These are phyloP conservation scores for Calosoma granatense DNA, from an alignment of 1,140 invertebrate genomes.

Conservation along the genomic window DNA sequence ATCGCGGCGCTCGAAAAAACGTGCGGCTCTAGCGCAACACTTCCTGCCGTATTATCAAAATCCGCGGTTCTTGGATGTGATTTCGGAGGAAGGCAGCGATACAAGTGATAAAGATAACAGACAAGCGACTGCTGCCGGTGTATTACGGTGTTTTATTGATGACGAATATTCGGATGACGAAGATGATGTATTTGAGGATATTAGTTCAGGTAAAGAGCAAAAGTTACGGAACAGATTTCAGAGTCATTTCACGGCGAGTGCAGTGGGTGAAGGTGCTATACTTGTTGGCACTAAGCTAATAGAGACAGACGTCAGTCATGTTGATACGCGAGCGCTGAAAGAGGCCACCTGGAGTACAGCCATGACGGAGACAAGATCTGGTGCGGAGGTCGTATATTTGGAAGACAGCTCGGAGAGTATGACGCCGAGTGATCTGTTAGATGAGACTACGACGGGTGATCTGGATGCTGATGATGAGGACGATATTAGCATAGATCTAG, in stretches of 20 bases:
- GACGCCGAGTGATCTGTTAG: constrained; percentile 11
- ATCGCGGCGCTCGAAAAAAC: constrained; percentile 40
- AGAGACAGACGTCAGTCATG: no score
- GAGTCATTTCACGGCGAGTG: background rate
- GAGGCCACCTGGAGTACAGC: constrained; percentile 10
- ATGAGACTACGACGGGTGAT: constrained; percentile 10
- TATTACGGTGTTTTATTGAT: background rate
- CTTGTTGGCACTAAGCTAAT: constrained; percentile 23
- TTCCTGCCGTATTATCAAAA: constrained; percentile 40
- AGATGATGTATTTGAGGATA: constrained; percentile 9
- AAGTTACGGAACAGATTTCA: background rate
- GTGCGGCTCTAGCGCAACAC: constrained; percentile 43
- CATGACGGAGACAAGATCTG: constrained; percentile 13
- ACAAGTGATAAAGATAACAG: constrained; percentile 35
- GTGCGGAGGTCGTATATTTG: constrained; percentile 22
- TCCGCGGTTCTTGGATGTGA: constrained; percentile 52
- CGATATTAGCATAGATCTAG: background rate
- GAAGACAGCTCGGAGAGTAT: constrained; percentile 18
- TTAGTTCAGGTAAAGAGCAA: no score
- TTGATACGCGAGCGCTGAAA: constrained; percentile 13
- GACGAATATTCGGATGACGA: background rate
- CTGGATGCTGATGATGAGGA: constrained; percentile 10
- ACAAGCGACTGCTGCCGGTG: constrained; percentile 18
- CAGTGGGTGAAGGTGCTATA: constrained; percentile 10
- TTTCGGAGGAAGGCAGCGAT: constrained; percentile 55